Conservation (phyloP, 2,797 vertebrate genomes). For the Danio tinwini region DNA sequence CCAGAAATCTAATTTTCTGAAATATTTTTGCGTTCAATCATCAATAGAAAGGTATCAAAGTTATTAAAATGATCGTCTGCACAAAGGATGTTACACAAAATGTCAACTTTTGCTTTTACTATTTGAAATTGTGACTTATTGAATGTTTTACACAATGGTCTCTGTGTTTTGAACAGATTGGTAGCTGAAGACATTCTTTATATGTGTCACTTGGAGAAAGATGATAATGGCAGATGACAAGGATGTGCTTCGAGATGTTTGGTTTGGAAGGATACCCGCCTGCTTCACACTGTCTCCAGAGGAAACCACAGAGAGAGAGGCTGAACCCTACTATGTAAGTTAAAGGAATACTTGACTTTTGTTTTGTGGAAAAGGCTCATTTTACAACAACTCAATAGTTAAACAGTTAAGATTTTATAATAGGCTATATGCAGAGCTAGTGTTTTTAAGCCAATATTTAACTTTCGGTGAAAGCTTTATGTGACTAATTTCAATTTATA, state of each 20-base stretch:
- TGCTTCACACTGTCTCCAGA: constrained; percentile 95
- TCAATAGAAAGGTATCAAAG: background rate
- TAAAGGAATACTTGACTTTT: too few relatives aligned
- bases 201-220: constrained; percentile 83
- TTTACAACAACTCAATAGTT: too few relatives aligned
- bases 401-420: too few relatives aligned
- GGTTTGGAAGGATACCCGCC: constrained; percentile 96
- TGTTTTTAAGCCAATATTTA: too few relatives aligned
- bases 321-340: constrained; percentile 96
- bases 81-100: too few relatives aligned
- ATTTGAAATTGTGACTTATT: background rate
- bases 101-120: background rate
- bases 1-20: background rate
- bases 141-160: background rate
- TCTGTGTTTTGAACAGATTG: constrained; percentile 8
- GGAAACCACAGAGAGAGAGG: constrained; percentile 94
- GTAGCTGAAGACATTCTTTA: constrained; percentile 23
- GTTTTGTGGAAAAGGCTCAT: too few relatives aligned
- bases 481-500: too few relatives aligned
- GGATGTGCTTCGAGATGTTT: constrained; percentile 97
- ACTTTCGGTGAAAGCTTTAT: too few relatives aligned
- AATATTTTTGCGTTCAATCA: background rate
- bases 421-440: too few relatives aligned
- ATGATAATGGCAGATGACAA: constrained; percentile 99
- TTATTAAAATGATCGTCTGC: too few relatives aligned